Base-by-base conservation (phyloP, 2,797 vertebrate species). In the Rhyacichthys aspro region DNA sequence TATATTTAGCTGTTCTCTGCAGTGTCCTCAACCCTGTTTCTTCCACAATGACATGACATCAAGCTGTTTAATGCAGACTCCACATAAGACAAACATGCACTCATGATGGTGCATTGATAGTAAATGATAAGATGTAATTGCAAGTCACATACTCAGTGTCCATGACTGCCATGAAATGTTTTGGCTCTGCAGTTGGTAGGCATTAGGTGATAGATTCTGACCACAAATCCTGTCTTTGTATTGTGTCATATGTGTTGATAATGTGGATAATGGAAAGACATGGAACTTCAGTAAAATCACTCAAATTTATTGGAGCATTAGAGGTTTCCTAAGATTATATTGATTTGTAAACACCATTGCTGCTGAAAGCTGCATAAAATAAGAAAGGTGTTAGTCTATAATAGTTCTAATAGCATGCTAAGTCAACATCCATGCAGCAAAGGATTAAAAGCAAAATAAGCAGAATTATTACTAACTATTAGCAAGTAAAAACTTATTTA, bases 1-100 rank as follows among this genome's bases (percentile, higher is more conserved):
- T 88, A 89, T 82, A 84, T 86, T 76, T 89, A 86, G 83, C 70
- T 68, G 64, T 54, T 69, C 58, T 84, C 83, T 61, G 67, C 77
- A 79, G 64, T 80, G 77, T 66, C 72, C 74, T 84, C 80, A 84
- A 68, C 58, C 48, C 33, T 49, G 55, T 47, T 73, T 57, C 65
- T 76, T 60, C 38, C 42, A 69, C 72, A 80, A 62, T 70, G 77
- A 74, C 67, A 49, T 81, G 80, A 82, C 81, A 79, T 78, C 65
- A 67, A 74, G 59, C 52, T 59, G 34, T 70, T 71, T 54, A 55
- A 43, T 74, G 45, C 58, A 70, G 55, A 38, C 63, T 65, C 72
- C 42, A 67, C 8, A 53, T 16, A 14, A 70, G 38, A 42, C n/a
- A 55, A 32, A 34, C 34, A 72, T 11, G 23, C 39, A 55, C 41